Evolutionary conservation across 1,140 invertebrate species (phyloP).

Genomic region (Aphelinus certus): DNA sequence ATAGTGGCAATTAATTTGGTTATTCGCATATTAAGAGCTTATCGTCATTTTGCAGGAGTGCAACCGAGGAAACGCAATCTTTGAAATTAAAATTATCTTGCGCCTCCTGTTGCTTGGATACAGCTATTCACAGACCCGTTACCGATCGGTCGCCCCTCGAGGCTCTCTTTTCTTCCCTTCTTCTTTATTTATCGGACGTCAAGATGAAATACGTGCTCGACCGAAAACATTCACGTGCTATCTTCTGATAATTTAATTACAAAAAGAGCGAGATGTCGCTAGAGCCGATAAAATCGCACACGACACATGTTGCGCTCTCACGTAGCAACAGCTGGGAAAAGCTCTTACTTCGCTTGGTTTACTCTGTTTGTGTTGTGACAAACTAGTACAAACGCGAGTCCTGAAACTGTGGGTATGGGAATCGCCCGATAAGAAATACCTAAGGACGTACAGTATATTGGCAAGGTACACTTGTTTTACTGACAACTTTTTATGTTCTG

Average conservation of each 20-base stretch:
- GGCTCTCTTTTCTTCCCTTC: background rate
- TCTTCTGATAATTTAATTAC: constrained; percentile 34
- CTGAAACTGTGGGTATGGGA: no score
- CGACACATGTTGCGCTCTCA: background rate
- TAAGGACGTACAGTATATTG: no score
- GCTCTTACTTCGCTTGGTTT: no score
- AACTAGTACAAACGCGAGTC: no score
- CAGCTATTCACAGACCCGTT: background rate
- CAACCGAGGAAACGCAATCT: constrained; percentile 15
- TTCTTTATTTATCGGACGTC: constrained; percentile 36
- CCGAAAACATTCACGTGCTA: constrained; percentile 18
- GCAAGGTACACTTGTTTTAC: no score
- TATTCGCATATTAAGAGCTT: constrained; percentile 22
- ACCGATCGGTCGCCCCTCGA: constrained; percentile 19
- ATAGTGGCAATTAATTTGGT: constrained; percentile 28
- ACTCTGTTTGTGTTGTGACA: no score
- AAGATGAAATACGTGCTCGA: constrained; percentile 34
- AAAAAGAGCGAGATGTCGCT: constrained; percentile 21
- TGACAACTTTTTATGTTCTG: no score
- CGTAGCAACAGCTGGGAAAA: no score
- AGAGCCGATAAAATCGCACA: constrained; percentile 15
- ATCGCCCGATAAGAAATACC: no score
- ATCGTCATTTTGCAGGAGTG: constrained; percentile 21
- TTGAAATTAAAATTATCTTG: constrained; percentile 31
- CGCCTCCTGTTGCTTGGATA: background rate